These are phyloP conservation scores for Nasua narica DNA, from an alignment of 2,797 vertebrate genomes.

Conservation along the genomic window DNA sequence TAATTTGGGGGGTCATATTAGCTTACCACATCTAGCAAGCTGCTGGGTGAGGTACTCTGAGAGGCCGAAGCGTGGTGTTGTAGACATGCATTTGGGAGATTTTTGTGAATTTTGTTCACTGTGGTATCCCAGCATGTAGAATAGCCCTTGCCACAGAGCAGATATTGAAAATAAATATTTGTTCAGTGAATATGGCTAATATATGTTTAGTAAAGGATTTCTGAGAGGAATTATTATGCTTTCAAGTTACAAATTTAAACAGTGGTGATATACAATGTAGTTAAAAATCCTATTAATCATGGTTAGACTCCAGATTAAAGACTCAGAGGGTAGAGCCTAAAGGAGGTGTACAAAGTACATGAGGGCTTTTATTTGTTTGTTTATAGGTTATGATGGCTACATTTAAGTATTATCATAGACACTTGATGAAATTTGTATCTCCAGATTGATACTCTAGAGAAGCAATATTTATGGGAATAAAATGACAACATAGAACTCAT, in stretches of 20 bases:
- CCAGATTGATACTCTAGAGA: not conserved
- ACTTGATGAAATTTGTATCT: not conserved
- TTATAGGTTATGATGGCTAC: not conserved
- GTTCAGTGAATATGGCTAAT: not conserved
- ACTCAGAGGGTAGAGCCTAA: not conserved
- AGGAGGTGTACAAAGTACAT: not conserved
- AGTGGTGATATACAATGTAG: not conserved
- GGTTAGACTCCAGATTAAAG: not conserved
- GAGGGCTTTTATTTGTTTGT: not conserved
- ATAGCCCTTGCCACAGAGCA: not conserved
- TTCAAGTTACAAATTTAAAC: slow-evolving; percentile 17
- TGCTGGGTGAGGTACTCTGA: not conserved
- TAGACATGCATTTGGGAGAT: not conserved
- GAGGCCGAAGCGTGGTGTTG: not conserved
- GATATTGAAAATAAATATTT: slow-evolving; percentile 12
- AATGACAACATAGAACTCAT: not conserved
- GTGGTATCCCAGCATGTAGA: not conserved
- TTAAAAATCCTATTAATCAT: not conserved
- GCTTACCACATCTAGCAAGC: not conserved
- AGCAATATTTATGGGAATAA: slow-evolving; percentile 8
- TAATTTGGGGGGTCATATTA: not conserved
- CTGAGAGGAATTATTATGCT: not conserved
- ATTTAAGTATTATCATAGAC: not conserved
- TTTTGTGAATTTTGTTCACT: not conserved
- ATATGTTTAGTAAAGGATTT: slow-evolving; percentile 9